Evolutionary conservation across 1,140 invertebrate species (phyloP), one percentile per base, ranked within the genome.

Genomic region (Pseudomyrmex flavicornis): DNA sequence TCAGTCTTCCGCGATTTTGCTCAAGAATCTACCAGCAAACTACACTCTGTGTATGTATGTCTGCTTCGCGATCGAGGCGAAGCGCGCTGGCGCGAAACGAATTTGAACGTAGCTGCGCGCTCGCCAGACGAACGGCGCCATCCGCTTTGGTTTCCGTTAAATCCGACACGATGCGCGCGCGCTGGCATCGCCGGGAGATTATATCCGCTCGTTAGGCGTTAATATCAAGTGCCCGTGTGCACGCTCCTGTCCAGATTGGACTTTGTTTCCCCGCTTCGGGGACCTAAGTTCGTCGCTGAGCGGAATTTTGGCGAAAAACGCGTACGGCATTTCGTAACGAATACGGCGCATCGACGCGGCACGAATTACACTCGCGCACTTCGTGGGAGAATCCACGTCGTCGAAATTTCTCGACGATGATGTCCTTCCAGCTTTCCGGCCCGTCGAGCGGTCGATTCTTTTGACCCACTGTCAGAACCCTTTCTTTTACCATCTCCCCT

Each of bases 371-470:
- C 4, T 5, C 20, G 15, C 17, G 46, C 50, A 17, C 1, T 56
- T 65, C 83, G 85, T 87, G 84, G 84, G 84, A 87, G 70, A 70
- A 17, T 74, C 63, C n/a, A 44, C 76, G 52, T 17, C 83, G 35
- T 26, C 58, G 58, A 20, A 69, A 76, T 85, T 86, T 72, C 48
- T 52, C 44, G 69, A 48, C 77, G 58, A 72, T 35, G 85, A 72
- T 35, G 85, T 83, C 85, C 85, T 83, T 86, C 61, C 56, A 77
- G 46, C 72, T 68, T 87, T 86, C 85, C 84, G 72, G 70, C 52
- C 50, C 48, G 77, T 35, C 56, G 79, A 22, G 59, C 72, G 58
- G 52, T 69, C 83, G 13, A 26, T 65, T 79, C 85, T 66, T 85
- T 82, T 87, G 85, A 87, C 85, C 63, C 59, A 85, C 63, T 70